Evolutionary conservation across 2,888 invertebrate genomes (phyloP), one percentile per base, ranked within the genome.

Genomic region (Callyntrura sp.): DNA sequence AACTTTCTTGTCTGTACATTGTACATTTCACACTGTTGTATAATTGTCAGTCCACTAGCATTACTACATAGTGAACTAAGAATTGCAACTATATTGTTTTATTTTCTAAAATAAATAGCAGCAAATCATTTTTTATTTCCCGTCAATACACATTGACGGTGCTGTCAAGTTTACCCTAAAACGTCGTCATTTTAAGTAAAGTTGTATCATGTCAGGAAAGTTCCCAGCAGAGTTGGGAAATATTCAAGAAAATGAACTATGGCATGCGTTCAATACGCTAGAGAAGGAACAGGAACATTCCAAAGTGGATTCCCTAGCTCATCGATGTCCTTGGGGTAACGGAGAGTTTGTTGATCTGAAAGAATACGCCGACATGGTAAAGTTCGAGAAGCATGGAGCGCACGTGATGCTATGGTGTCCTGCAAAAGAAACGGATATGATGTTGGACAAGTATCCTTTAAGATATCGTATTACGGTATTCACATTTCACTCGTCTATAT

Each of bases 401-500:
- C 86, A 86, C 14, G 79, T 86, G 0, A 48, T 86, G 68, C 60
- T 86, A 0, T 86, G 68, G 62, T 65, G 86, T 62, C 48, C 35
- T 25, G 68, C 65, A 8, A 76, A 55, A 35, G 62, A 65, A 9
- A 48, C 62, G 5, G 65, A 62, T 23, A n/a, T 14, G 12, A 68
- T 76, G 20, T 5, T 51, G 1, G 48, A 23, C 11, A 60, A 55
- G 17, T 51, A 86, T 43, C 65, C 76, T 5, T 48, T 70, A 14
- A 62, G 65, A 20, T 65, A 51, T 35, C 25, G 76, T 4, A 35
- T 79, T 43, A 17, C 28, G 14, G 84, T 84, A 55, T 73, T 45
- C 78, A 73, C n/a, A 17, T 73, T 45, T 73, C 4, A 17, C 73
- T 0, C n/a, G n/a, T n/a, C n/a, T n/a, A n/a, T 12, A n/a, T 73